Base-by-base conservation (phyloP, 2,113 vertebrate genomes). In the Daubentonia madagascariensis region DNA sequence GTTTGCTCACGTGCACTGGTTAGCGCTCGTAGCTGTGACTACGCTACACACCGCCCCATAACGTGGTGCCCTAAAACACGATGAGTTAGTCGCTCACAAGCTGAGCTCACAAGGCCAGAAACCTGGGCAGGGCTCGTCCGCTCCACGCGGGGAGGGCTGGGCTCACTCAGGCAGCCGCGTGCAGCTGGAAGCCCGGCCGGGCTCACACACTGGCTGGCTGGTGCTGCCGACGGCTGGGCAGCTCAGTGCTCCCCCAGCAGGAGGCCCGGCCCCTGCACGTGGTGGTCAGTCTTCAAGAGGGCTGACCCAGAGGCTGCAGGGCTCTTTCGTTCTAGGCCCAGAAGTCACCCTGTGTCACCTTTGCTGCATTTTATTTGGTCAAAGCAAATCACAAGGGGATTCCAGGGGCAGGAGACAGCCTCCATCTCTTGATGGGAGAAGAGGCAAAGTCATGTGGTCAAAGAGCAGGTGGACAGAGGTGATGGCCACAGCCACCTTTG, bases 11-110 rank as follows among this genome's bases (percentile, higher is more conserved):
- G 23, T 17, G 52, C 12, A 2, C 57, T 2, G 0, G 11, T 5
- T 1, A 8, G 54, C 18, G 20, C 70, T 9, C 9, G 52, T 8
- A 11, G 1, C 28, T 17, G 6, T 0, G 0, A 2, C 59, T n/a
- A 23, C 0, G 0, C n/a, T 45, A 92, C 45, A 54, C 45, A 57
- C 12, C 57, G 14, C 16, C 75, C 89, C n/a, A 35, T 22, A 37
- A 16, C 8, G 3, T 1, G 4, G 32, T 8, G 80, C 35, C 35
- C 40, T 32, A 20, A 28, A 50, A 20, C 3, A 52, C 2, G 14
- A 43, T 5, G n/a, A 63, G 7, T 20, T 5, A 0, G 20, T 1
- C 7, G 18, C 37, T 67, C 73, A 30, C n/a, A 10, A 11, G 61
- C 72, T 37, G 17, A 22, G 90, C n/a, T n/a, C n/a, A n/a, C n/a